A percentile compares a stretch with the other conserved stretches of the same genome.
These are phyloP conservation scores for Papilio glaucus DNA, from an alignment of 1,140 invertebrate genomes.

Conservation along the genomic window DNA sequence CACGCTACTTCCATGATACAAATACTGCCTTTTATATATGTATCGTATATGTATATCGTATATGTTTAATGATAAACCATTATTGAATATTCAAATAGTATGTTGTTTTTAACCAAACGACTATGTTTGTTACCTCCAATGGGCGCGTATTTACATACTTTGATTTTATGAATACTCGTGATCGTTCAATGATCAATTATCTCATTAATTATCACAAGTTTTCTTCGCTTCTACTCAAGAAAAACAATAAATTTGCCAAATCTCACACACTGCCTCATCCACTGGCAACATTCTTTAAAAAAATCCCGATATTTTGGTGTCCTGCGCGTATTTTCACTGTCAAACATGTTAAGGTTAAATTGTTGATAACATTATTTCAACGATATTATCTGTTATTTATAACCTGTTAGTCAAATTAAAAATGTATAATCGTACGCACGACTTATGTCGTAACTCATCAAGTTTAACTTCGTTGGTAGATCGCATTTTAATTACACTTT, in stretches of 20 bases:
- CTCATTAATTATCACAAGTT: too few relatives aligned
- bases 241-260: too few relatives aligned
- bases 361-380: not conserved
- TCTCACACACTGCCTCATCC: too few relatives aligned
- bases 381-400: not conserved
- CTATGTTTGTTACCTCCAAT: not conserved
- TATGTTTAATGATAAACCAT: constrained; percentile 5
- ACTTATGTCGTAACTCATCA: too few relatives aligned
- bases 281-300: too few relatives aligned
- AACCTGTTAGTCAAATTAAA: not conserved
- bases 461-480: too few relatives aligned
- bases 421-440: too few relatives aligned
- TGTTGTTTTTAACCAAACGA: too few relatives aligned
- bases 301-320: not conserved
- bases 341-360: not conserved
- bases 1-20: not conserved
- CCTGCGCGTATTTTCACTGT: not conserved
- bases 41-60: not conserved
- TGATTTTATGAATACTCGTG: too few relatives aligned
- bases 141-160: not conserved
- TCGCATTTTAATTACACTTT: too few relatives aligned
- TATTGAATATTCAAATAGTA: constrained; percentile 8
- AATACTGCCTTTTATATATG: not conserved
- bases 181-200: too few relatives aligned
- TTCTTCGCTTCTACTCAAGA: too few relatives aligned